phyloP scores from a whole-genome alignment of 2,797 vertebrate genomes.

The Podarcis lilfordi region DNA sequence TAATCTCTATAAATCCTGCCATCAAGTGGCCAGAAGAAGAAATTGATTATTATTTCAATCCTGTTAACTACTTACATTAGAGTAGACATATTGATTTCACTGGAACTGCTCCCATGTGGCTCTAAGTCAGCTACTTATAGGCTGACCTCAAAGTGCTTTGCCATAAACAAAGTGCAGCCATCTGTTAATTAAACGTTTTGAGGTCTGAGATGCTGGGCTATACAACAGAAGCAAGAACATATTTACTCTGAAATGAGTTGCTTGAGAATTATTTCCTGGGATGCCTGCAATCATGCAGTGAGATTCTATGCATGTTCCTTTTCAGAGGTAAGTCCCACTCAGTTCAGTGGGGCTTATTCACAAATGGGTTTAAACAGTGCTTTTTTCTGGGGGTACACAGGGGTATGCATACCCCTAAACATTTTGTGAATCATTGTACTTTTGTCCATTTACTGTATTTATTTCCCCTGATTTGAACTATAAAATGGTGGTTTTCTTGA shows the following conservation, averaged over 20 bases:
- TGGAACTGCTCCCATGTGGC: neutral
- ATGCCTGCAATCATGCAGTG: neutral
- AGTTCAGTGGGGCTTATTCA: neutral
- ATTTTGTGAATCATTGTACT: too few relatives aligned
- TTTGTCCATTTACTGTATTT: too few relatives aligned
- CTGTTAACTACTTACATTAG: neutral
- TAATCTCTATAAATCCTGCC: slow-evolving; percentile 36
- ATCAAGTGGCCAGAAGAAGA: slow-evolving; percentile 29
- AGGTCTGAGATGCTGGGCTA: neutral
- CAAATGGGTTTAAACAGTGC: neutral
- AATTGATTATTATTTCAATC: slow-evolving; percentile 21
- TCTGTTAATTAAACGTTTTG: neutral
- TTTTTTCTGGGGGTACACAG: neutral
- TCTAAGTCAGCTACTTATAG: neutral
- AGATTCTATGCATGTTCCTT: neutral
- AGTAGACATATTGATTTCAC: slow-evolving; percentile 11
- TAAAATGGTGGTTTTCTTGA: too few relatives aligned
- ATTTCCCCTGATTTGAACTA: too few relatives aligned
- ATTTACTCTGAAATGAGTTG: neutral
- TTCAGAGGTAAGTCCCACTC: neutral
- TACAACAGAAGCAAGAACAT: neutral
- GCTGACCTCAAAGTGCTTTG: neutral
- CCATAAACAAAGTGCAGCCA: neutral
- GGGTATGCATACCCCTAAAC: too few relatives aligned
- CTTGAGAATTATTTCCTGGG: neutral